Evolutionary conservation across 1,140 invertebrate genomes (phyloP).

Genomic region (Drosophila pseudoobscura): DNA sequence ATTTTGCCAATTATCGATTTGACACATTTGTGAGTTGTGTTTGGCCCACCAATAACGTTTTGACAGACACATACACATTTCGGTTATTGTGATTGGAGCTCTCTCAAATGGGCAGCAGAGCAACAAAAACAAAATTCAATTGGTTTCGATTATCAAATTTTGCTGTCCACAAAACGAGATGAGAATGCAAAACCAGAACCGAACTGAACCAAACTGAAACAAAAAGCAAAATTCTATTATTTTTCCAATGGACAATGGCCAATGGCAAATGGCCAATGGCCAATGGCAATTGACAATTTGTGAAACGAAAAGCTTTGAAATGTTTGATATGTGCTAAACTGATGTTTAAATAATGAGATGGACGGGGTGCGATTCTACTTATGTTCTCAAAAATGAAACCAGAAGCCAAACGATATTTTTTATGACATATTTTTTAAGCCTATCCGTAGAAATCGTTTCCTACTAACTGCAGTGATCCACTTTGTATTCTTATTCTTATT

Average conservation of each 20-base stretch:
- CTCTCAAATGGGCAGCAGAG: slow-evolving; percentile 30
- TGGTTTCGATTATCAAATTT: slow-evolving; percentile 49
- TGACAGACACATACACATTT: slow-evolving; percentile 45
- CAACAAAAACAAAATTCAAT: slow-evolving; percentile 49
- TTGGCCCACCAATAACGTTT: slow-evolving; percentile 59
- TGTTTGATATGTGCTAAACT: slow-evolving; percentile 43
- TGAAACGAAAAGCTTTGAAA: slow-evolving; percentile 11
- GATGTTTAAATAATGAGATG: slow-evolving; percentile 45
- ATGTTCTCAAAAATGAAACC: slow-evolving; percentile 12
- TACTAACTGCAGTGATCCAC: slow-evolving; percentile 19
- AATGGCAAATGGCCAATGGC: slow-evolving; percentile 4
- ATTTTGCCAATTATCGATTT: slow-evolving; percentile 78
- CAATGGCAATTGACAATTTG: slow-evolving; percentile 21
- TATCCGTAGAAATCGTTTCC: slow-evolving; percentile 21
- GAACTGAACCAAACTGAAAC: slow-evolving; percentile 25
- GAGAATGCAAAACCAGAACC: slow-evolving; percentile 20
- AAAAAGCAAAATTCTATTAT: slow-evolving; percentile 32
- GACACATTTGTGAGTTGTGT: slow-evolving; percentile 65
- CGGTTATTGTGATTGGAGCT: slow-evolving; percentile 23
- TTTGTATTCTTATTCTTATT: slow-evolving; percentile 37
- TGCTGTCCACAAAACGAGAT: slow-evolving; percentile 44
- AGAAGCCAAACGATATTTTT: slow-evolving; percentile 25
- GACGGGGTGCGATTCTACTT: background rate
- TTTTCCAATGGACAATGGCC: slow-evolving; percentile 11
- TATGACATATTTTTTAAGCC: slow-evolving; percentile 35